Evolutionary conservation across 92 coral and sea anemone genomes (phyloP).

Genomic region (Blastomussa wellsi): DNA sequence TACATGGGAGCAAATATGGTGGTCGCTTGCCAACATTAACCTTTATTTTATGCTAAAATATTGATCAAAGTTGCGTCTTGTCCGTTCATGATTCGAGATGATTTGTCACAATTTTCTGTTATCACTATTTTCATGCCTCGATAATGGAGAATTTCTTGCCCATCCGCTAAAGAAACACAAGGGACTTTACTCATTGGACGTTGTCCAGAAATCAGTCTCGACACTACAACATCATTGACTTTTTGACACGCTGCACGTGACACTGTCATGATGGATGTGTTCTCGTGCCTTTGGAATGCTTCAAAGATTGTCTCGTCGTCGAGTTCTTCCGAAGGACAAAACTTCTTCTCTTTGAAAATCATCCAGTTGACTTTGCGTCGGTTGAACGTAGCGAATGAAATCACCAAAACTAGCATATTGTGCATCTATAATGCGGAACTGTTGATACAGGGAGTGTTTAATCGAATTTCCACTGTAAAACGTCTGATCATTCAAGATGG

Average conservation of each 20-base stretch:
- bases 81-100: slow-evolving; percentile 39
- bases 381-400: neutral
- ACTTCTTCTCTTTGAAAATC: neutral
- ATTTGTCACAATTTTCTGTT: slow-evolving; percentile 35
- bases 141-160: neutral
- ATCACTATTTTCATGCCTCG: slow-evolving; percentile 25
- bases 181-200: neutral
- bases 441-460: neutral
- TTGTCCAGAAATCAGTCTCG: neutral
- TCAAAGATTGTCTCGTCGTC: neutral
- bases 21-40: too few relatives aligned
- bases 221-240: neutral
- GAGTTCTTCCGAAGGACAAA: neutral
- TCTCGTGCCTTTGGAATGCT: neutral
- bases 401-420: neutral
- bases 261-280: neutral
- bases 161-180: neutral
- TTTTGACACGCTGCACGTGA: neutral
- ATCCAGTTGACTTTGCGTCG: neutral
- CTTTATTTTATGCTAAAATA: too few relatives aligned
- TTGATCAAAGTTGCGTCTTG: slow-evolving; percentile 33
- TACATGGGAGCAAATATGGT: too few relatives aligned
- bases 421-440: neutral
- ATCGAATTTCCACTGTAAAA: neutral
- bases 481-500: neutral